Evolutionary conservation across 2,888 invertebrate genomes (phyloP).

Genomic region (Chalcis sispes): DNA sequence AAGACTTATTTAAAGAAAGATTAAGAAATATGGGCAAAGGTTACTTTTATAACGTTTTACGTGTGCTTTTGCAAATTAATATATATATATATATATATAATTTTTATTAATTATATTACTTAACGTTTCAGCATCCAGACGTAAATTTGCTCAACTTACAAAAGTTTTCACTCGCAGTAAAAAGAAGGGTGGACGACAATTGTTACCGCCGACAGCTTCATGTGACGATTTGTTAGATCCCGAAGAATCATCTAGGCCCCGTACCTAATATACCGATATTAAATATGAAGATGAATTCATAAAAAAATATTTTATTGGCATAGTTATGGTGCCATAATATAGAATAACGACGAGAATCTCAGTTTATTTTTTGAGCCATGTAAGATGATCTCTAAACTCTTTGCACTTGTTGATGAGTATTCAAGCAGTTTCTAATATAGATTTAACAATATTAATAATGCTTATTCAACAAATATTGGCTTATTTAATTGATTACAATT

Average conservation of each 20-base stretch:
- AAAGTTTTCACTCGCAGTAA: slow-evolving; percentile 83
- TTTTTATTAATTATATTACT: slow-evolving; percentile 6
- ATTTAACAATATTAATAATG: slow-evolving; percentile 25
- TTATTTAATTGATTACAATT: slow-evolving; percentile 2
- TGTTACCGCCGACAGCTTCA: slow-evolving; percentile 73
- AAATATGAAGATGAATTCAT: not conserved
- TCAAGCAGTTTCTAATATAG: slow-evolving; percentile 58
- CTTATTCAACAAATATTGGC: slow-evolving; percentile 7
- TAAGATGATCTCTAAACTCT: slow-evolving; percentile 51
- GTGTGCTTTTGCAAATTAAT: not conserved
- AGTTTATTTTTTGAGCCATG: slow-evolving; percentile 47
- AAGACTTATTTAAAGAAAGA: slow-evolving; percentile 85
- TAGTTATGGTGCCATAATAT: slow-evolving; percentile 23
- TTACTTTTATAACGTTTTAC: slow-evolving; percentile 64
- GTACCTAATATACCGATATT: slow-evolving; percentile 28
- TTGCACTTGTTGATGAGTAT: slow-evolving; percentile 60
- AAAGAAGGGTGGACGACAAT: slow-evolving; percentile 72
- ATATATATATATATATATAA: not conserved
- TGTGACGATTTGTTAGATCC: slow-evolving; percentile 73
- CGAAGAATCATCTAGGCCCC: slow-evolving; percentile 69
- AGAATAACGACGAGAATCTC: slow-evolving; percentile 24
- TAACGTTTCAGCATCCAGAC: slow-evolving; percentile 81
- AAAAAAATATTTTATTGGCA: slow-evolving; percentile 41
- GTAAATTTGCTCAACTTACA: slow-evolving; percentile 88
- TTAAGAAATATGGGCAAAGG: slow-evolving; percentile 89